Base-by-base conservation (phyloP, 1,140 invertebrate genomes). In the Brachionus paranguensis region DNA sequence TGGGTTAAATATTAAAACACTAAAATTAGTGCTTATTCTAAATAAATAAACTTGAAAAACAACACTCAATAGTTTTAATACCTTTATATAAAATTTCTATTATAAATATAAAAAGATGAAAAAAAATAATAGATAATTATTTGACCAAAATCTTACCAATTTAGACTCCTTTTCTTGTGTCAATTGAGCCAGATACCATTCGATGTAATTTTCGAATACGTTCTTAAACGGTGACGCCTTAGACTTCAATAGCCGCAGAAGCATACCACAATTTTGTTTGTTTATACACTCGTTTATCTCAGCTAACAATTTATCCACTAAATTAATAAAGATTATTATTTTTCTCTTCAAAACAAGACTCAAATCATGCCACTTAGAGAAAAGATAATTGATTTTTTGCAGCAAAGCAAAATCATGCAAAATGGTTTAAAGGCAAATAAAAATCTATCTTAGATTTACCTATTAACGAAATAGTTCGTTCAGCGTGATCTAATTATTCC, bases 201-300 rank as follows among this genome's bases (percentile, higher is more conserved):
- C 72, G 20, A 76, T 29, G 47, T 76, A 50, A 27, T 33, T 76
- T 10, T 76, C 72, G 11, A 53, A 50, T 11, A 76, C 29, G 43
- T 76, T 27, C 20, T 50, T 76, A 33, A 76, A 76, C 12, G 72
- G 72, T 50, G 72, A 76, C 12, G 20, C 45, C 20, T 76, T 76
- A 27, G 72, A 76, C 43, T 76, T 76, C 47, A 76, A 76, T 6
- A 76, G 20, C 2, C 72, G 43, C 33, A 76, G 14, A 8, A 76
- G 72, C 20, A 76, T 27, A 50, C 27, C 17, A 50, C 45, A 3
- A 50, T 76, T 76, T 76, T 76, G 72, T 50, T 76, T 76, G 45
- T 76, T 50, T 50, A 76, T 76, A 50, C 72, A 76, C 27, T 76
- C 72, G 20, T 76, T 76, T 76, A 76, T 76, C 43, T 76, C 72